Base-by-base conservation (phyloP, 2,113 vertebrate genomes). In the Orcinus orca region DNA sequence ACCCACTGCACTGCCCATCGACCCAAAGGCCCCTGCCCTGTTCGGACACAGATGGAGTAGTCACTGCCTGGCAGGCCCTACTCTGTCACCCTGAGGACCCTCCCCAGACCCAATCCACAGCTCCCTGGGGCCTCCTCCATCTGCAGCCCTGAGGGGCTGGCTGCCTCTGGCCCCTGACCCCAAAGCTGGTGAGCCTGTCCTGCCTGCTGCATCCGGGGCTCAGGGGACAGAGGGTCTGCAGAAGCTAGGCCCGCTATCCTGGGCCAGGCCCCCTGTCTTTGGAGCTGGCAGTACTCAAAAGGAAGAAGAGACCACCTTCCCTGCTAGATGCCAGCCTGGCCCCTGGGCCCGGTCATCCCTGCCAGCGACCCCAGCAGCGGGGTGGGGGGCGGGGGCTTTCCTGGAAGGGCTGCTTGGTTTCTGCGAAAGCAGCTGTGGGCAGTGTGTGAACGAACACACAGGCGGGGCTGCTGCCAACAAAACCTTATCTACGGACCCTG, bases 41-140 rank as follows among this genome's bases (percentile, higher is more conserved):
- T 36, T n/a, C 36, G 68, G 14, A 41, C 29, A 1, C 1, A 8
- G 29, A 20, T 0, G 6, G 60, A 44, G 20, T 0, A 0, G 33
- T 15, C 41, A 3, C 71, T 0, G 71, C 60, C 70, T 1, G 33
- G 80, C 67, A 65, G 58, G 44, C 68, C 33, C 44, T 41, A 17
- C 58, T 33, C 8, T 41, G 12, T 38, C 68, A 38, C 58, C 41
- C 33, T 3, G 18, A 53, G 26, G 21, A 9, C n/a, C 55, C 55
- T n/a, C 8, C 44, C 83, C 5, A 29, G 62, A 44, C 31, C 18
- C 47, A 15, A 5, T 13, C 21, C 91, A n/a, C 6, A 11, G 91
- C n/a, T 18, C 2, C 71, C 62, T n/a, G 2, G 0, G 25, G 63
- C 74, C n/a, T 1, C 88, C 63, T 58, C 3, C 5, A 17, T 14